Evolutionary conservation across 1,140 invertebrate species (phyloP).

Genomic region (Zaprionus kolodkinae): DNA sequence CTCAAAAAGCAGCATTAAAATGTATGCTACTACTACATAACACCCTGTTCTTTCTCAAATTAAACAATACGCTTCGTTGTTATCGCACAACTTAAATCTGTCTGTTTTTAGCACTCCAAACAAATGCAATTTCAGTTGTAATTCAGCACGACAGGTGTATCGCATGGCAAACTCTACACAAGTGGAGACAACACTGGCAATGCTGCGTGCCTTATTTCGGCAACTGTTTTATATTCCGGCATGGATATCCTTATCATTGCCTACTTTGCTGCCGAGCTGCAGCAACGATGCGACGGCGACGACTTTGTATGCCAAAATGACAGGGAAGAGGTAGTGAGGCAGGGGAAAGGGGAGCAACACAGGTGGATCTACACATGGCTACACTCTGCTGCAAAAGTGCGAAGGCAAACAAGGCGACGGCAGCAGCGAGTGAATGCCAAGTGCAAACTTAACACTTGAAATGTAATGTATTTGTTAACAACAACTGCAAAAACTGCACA

Average conservation of each 20-base stretch:
- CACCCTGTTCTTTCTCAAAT: no score
- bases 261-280: not conserved
- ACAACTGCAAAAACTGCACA: conserved; percentile 11
- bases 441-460: conserved; percentile 59
- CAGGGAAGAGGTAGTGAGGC: not conserved
- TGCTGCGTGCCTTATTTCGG: not conserved
- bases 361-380: not conserved
- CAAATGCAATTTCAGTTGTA: not conserved
- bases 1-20: no score
- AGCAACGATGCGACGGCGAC: not conserved
- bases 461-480: conserved; percentile 61
- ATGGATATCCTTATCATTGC: conserved; percentile 7
- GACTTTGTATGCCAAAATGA: not conserved
- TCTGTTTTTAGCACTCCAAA: not conserved
- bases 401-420: conserved; percentile 41
- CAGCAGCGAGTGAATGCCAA: conserved; percentile 33
- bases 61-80: not conserved
- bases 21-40: no score
- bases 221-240: conserved; percentile 4
- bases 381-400: conserved; percentile 50
- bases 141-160: not conserved
- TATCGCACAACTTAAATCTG: not conserved
- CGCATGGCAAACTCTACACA: not conserved
- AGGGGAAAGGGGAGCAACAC: not conserved
- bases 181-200: not conserved